Percentiles rank a stretch among this genome's conserved stretches.
Conservation (phyloP, 2,797 vertebrate species). For the Falco novaeseelandiae region DNA sequence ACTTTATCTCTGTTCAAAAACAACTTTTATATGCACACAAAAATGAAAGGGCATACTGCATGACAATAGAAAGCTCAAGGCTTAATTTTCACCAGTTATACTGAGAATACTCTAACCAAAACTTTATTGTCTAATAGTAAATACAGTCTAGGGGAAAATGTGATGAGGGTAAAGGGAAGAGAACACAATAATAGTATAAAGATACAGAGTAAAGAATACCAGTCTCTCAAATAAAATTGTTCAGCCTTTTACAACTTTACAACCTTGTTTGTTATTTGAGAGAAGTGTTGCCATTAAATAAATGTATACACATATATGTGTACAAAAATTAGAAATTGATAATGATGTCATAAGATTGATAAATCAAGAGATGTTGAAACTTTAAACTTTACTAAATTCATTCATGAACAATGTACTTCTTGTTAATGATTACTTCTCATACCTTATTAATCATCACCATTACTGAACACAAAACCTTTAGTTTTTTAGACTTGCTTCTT, state of each 20-base stretch:
- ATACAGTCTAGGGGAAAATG: neutral
- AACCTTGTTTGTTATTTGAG: neutral
- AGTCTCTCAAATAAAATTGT: neutral
- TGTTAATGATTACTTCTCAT: neutral
- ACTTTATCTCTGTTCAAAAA: slow-evolving; percentile 34
- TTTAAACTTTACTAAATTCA: neutral
- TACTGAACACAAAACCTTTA: neutral
- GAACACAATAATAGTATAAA: neutral
- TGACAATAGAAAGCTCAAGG: neutral
- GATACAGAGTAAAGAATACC: neutral
- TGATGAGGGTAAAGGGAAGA: neutral
- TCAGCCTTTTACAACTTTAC: neutral
- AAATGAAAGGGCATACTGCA: neutral
- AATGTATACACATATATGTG: neutral
- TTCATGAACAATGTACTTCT: neutral
- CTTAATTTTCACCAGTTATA: neutral
- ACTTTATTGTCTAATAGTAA: neutral
- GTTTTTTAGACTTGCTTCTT: neutral
- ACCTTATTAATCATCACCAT: neutral
- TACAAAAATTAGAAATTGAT: neutral
- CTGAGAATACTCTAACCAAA: neutral
- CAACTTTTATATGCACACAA: neutral
- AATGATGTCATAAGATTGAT: neutral
- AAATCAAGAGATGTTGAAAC: neutral
- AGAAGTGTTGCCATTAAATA: neutral